Evolutionary conservation across 1,140 invertebrate species (phyloP).

Genomic region (Cherax quadricarinatus): DNA sequence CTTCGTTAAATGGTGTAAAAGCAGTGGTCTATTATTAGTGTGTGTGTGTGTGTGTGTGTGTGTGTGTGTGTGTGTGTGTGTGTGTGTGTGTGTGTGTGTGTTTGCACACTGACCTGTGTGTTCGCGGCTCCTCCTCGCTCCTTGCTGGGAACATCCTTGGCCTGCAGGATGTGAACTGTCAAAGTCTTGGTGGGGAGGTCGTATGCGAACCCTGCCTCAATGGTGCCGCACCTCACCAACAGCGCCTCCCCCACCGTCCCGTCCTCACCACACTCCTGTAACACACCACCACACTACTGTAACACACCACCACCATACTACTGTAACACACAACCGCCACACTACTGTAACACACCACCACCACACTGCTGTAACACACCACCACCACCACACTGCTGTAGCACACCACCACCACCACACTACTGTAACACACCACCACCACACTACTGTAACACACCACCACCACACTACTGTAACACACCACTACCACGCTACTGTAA

Average conservation of each 20-base stretch:
- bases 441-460: no score
- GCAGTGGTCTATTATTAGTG: no score
- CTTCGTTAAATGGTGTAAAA: no score
- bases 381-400: not conserved
- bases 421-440: not conserved
- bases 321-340: not conserved
- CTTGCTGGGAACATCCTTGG: constrained; percentile 86
- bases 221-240: constrained; percentile 83
- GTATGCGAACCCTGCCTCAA: constrained; percentile 92
- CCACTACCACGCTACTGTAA: no score
- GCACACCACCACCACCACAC: not conserved
- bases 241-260: constrained; percentile 65
- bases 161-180: constrained; percentile 92
- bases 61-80: not conserved
- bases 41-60: not conserved
- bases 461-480: no score
- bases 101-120: constrained; percentile 82
- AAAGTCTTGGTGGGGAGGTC: constrained; percentile 92
- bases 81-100: not conserved
- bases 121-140: constrained; percentile 86
- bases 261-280: constrained; percentile 51
- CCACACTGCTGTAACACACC: no score
- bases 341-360: not conserved
- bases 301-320: not conserved
- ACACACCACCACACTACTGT: not conserved